Base-by-base conservation (phyloP, 2,888 invertebrate genomes). In the Orthonevra nobilis region DNA sequence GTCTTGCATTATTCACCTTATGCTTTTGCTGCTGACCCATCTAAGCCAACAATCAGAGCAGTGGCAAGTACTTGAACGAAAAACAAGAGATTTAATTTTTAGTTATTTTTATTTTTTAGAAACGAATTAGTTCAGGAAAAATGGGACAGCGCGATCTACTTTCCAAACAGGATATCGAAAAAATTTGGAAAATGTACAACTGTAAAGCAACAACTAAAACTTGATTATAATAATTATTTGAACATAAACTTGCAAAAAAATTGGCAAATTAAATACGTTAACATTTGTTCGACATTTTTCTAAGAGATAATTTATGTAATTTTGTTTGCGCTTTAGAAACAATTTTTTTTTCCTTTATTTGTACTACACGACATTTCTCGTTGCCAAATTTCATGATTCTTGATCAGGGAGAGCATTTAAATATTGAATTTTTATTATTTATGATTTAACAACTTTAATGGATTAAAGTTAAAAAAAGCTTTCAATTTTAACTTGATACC, bases 131-230 rank as follows among this genome's bases (percentile, higher is more conserved):
- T 4, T 46, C 64, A 0, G 87, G 88, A 2, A 90, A 89, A 81
- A 87, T 94, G 63, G 94, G 94, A 0, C 94, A 94, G 83, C 88
- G 94, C 5, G 91, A 92, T 52, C 93, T 93, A 0, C 91, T 94
- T 77, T 94, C 94, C 81, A 88, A 90, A 30, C 91, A 91, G 0
- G 94, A 94, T 82, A 91, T 94, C 7, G 90, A 89, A 81, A 94
- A 94, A 87, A 88, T 94, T 36, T 92, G 92, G 83, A 89, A 89
- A 54, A 94, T 94, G 94, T 94, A 94, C 86, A 91, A 91, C 61
- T 94, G 94, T 84, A 82, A 61, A 5, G 60, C 19, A 10, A 58
- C 82, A 9, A 73, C 81, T 3, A 23, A 19, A 19, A 7, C 19
- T 1, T 6, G 9, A 1, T 44, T 3, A 1, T 2, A 20, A 42